Evolutionary conservation across 1,140 invertebrate species (phyloP).

Genomic region (Spodoptera litura): DNA sequence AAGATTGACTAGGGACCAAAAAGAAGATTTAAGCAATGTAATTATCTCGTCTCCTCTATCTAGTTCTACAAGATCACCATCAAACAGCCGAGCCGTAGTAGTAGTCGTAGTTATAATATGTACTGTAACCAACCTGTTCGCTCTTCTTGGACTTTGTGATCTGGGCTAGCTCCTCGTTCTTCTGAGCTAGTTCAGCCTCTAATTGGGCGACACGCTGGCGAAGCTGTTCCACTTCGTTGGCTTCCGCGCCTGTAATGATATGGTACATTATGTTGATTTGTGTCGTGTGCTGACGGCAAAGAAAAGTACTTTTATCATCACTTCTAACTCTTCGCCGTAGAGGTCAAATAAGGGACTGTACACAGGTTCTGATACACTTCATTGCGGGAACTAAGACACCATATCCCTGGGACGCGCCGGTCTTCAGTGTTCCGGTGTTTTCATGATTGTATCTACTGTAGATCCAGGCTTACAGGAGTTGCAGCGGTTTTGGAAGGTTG

Average conservation of each 20-base stretch:
- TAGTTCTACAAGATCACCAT: not conserved
- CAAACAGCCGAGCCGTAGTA: slow-evolving; percentile 21
- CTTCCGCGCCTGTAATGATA: slow-evolving; percentile 71
- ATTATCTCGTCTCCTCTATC: no score
- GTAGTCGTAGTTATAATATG: not conserved
- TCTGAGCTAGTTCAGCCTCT: slow-evolving; percentile 91
- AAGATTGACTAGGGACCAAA: no score
- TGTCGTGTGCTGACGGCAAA: not conserved
- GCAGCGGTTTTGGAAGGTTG: no score
- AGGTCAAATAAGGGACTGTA: no score
- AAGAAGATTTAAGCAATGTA: no score
- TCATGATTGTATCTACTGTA: no score
- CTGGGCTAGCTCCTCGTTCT: slow-evolving; percentile 92
- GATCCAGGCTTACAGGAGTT: no score
- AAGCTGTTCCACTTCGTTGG: slow-evolving; percentile 88
- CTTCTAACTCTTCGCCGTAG: no score
- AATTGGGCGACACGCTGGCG: slow-evolving; percentile 91
- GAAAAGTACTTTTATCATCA: not conserved
- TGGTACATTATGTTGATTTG: not conserved
- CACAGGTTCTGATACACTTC: no score
- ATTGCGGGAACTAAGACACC: no score
- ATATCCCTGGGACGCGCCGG: no score
- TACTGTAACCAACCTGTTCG: slow-evolving; percentile 69
- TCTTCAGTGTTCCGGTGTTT: no score
- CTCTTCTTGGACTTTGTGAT: slow-evolving; percentile 83